Conservation (phyloP, 1,140 invertebrate genomes). For the Magallana gigas region DNA sequence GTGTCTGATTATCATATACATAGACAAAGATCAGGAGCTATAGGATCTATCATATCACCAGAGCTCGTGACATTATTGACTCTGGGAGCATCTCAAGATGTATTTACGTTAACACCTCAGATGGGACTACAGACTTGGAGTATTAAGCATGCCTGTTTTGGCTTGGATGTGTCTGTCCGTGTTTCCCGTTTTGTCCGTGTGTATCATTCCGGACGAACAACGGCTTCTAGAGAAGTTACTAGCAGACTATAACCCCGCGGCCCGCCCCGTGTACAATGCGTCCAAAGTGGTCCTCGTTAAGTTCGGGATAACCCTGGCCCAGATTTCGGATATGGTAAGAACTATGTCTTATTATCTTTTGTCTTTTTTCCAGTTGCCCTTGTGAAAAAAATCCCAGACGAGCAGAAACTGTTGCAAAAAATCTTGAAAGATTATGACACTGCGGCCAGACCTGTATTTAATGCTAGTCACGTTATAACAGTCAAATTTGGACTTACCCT, state of each 20-base stretch:
- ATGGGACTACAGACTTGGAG: neutral
- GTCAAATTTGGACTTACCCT: slow-evolving; percentile 98
- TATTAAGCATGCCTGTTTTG: slow-evolving; percentile 47
- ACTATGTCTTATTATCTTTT: slow-evolving; percentile 48
- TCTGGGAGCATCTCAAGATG: neutral
- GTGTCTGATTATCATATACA: slow-evolving; percentile 4
- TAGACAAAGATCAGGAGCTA: neutral
- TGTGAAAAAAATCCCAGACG: slow-evolving; percentile 62
- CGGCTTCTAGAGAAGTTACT: slow-evolving; percentile 67
- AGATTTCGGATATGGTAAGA: slow-evolving; percentile 84
- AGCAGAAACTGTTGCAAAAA: slow-evolving; percentile 67
- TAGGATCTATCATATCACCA: neutral
- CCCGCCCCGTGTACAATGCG: slow-evolving; percentile 81
- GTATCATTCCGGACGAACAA: slow-evolving; percentile 72
- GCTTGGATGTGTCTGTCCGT: slow-evolving; percentile 41
- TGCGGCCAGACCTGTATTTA: slow-evolving; percentile 96
- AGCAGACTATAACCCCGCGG: slow-evolving; percentile 94
- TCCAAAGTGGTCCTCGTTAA: slow-evolving; percentile 74
- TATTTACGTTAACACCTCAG: neutral
- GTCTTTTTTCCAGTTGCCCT: slow-evolving; percentile 8
- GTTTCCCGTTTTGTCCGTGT: slow-evolving; percentile 22
- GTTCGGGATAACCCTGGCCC: slow-evolving; percentile 78
- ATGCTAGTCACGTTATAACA: slow-evolving; percentile 96
- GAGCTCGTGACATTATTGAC: neutral
- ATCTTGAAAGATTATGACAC: slow-evolving; percentile 90